Base-by-base conservation (phyloP, 2,113 vertebrate species). In the Ceyx melanurus region DNA sequence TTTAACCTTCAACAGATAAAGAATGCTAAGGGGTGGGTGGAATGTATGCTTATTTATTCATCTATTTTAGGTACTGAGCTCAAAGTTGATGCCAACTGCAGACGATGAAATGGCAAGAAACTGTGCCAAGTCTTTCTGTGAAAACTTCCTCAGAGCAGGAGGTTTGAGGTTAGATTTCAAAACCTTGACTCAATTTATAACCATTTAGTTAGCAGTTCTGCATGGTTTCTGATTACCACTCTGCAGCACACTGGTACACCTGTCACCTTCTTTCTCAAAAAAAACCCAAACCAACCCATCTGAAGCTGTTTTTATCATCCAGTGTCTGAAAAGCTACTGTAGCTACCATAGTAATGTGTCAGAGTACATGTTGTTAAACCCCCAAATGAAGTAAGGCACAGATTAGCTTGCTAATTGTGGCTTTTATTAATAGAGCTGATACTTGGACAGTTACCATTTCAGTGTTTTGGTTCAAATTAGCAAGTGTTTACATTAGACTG, bases 61-160 rank as follows among this genome's bases (percentile, higher is more conserved):
- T 92, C 31, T 95, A 35, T 86, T 86, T 54, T 92, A 99, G 99
- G 99, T 99, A n/a, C 97, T 99, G 89, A 99, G 99, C 97, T 99
- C 99, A 86, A 99, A 99, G 95, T 97, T 99, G 92, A 99, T 99
- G 99, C 99, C 99, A 86, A 99, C 99, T 29, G 99, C 99, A 57
- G 99, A 99, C 89, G 99, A 99, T 93, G 99, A 99, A 96, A 99
- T 99, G 99, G 99, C 99, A 72, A 99, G 99, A 97, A 99, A 98
- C 76, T 99, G 99, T 96, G 99, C 99, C 82, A 99, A 98, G 96
- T 99, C 99, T 13, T 99, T 99, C 98, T 99, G 99, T 94, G 99
- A 99, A 95, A 99, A 99, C 94, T 99, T 99, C 95, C 98, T 99
- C 33, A 99, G 98, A 98, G 99, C 99, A 57, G 99, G 99, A 86